Conservation (phyloP, 1,140 invertebrate species). For the Leptopilina clavipes region DNA sequence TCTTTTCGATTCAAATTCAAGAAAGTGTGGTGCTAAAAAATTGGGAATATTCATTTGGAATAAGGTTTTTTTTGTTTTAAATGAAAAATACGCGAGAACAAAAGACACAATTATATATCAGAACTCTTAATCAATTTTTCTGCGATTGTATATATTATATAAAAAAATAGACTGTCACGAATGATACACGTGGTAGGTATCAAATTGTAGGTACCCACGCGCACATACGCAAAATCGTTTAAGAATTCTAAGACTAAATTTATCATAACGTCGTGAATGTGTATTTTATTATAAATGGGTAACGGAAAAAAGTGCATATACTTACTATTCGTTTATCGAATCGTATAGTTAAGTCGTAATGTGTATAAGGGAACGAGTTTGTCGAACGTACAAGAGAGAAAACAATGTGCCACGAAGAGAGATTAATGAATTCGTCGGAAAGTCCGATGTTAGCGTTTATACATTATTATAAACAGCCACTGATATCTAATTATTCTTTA, state of each 20-base stretch:
- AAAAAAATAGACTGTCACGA: conserved; percentile 48
- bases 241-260: conserved; percentile 62
- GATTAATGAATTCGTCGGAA: conserved; percentile 27
- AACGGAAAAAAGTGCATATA: conserved; percentile 42
- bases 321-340: conserved; percentile 54
- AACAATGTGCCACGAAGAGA: conserved; percentile 32
- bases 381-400: conserved; percentile 46
- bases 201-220: conserved; percentile 56
- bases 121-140: conserved; percentile 67
- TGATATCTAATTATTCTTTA: conserved; percentile 7
- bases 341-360: conserved; percentile 53
- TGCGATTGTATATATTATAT: conserved; percentile 60
- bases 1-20: background rate
- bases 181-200: conserved; percentile 52
- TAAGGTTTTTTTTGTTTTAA: background rate
- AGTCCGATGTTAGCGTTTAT: conserved; percentile 31
- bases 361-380: conserved; percentile 45
- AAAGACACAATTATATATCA: conserved; percentile 59
- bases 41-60: conserved; percentile 12
- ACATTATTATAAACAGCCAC: conserved; percentile 11
- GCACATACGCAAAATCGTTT: conserved; percentile 61
- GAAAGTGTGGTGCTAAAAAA: background rate
- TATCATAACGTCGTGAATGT: conserved; percentile 69
- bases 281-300: conserved; percentile 71
- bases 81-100: conserved; percentile 38